Conservation (phyloP, 1,140 invertebrate genomes). For the Penaeus vannamei region DNA sequence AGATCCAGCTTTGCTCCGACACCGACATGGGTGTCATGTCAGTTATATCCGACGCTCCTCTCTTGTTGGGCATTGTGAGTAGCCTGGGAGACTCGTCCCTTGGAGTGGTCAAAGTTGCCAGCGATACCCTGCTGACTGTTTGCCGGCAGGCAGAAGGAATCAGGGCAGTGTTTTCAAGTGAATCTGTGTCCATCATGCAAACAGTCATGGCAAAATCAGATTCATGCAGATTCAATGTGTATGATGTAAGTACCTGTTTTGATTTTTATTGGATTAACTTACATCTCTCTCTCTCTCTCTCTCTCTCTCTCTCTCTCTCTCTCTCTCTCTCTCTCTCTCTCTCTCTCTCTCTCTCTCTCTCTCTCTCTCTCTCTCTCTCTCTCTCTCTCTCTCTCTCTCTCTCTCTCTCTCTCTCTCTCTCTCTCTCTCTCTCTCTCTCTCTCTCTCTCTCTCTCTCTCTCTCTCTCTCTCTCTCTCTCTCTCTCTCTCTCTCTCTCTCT, state of each 20-base stretch:
- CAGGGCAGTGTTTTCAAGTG: constrained; percentile 18
- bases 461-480: no score
- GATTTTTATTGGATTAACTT: no score
- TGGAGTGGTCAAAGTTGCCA: constrained; percentile 40
- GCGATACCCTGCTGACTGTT: not conserved
- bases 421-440: no score
- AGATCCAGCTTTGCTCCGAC: constrained; percentile 12
- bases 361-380: no score
- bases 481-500: no score
- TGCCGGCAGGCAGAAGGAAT: constrained; percentile 17
- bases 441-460: no score
- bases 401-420: no score
- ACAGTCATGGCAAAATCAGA: constrained; percentile 39
- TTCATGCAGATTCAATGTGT: constrained; percentile 35
- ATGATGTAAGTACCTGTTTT: constrained; percentile 35
- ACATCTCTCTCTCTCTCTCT: no score
- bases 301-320: no score
- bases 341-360: no score
- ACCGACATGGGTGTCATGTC: constrained; percentile 12
- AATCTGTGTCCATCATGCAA: constrained; percentile 18
- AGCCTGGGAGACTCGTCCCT: constrained; percentile 41
- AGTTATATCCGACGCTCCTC: not conserved
- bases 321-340: no score
- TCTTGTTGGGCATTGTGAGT: not conserved
- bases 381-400: no score